These are phyloP conservation scores for Hyposoter dolosus DNA, from an alignment of 2,888 invertebrate genomes.

Conservation along the genomic window DNA sequence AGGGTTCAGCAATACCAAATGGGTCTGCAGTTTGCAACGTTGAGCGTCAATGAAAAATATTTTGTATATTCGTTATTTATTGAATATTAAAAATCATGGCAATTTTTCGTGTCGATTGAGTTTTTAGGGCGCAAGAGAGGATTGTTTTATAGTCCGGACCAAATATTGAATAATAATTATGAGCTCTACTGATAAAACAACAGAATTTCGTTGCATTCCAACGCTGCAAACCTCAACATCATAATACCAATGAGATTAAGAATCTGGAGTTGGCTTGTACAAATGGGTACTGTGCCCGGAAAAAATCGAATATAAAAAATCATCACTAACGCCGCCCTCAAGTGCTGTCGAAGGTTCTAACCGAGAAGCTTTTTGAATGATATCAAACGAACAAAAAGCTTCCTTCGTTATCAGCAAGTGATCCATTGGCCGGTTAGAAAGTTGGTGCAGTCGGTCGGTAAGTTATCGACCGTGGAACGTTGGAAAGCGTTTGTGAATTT, in stretches of 20 bases:
- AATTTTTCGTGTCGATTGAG: too few relatives aligned
- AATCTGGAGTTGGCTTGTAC: not conserved
- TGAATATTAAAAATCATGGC: too few relatives aligned
- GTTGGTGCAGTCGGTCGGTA: constrained; percentile 38
- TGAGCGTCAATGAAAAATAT: too few relatives aligned
- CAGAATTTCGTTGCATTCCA: too few relatives aligned
- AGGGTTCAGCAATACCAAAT: too few relatives aligned
- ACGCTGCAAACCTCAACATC: too few relatives aligned
- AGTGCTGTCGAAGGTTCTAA: not conserved
- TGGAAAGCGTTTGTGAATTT: constrained; percentile 23
- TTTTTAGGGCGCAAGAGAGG: too few relatives aligned
- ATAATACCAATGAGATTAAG: not conserved
- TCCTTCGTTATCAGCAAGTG: constrained; percentile 40
- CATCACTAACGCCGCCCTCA: not conserved
- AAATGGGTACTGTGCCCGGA: not conserved
- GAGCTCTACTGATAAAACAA: too few relatives aligned
- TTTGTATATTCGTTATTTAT: too few relatives aligned
- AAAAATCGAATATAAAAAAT: not conserved
- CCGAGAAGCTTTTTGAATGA: not conserved
- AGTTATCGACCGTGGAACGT: constrained; percentile 18
- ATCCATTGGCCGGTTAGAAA: not conserved
- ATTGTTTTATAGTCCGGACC: too few relatives aligned
- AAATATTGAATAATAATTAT: too few relatives aligned
- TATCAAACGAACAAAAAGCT: constrained; percentile 15
- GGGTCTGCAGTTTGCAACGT: too few relatives aligned